Percentiles rank a stretch among this genome's conserved stretches.
phyloP scores from a whole-genome alignment of 1,140 invertebrate species.

The Bombus waltoni region DNA sequence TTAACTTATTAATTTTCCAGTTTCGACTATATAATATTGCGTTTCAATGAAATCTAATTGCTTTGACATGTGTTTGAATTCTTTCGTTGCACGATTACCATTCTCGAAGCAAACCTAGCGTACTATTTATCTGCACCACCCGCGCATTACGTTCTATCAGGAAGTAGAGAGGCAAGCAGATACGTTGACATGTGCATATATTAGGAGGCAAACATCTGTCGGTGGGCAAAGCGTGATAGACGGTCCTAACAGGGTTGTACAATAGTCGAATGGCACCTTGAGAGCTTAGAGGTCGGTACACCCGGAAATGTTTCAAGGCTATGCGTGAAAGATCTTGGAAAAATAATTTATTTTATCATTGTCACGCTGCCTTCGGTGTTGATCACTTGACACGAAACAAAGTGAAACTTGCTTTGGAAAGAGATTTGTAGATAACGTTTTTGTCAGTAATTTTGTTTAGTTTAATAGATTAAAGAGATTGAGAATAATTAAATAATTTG shows the following conservation, averaged over 20 bases:
- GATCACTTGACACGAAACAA: not conserved
- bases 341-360: constrained; percentile 54
- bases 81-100: constrained; percentile 50
- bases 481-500: not conserved
- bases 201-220: constrained; percentile 77
- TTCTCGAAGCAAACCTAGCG: constrained; percentile 39
- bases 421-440: not conserved
- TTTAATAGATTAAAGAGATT: not conserved
- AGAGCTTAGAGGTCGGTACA: constrained; percentile 47
- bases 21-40: not conserved
- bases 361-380: constrained; percentile 14
- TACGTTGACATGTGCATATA: constrained; percentile 78
- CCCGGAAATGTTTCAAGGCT: constrained; percentile 49
- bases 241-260: constrained; percentile 67
- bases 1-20: not conserved
- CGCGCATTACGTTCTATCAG: constrained; percentile 55
- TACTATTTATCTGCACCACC: constrained; percentile 51
- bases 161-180: constrained; percentile 68
- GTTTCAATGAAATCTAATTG: not conserved
- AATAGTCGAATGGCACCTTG: constrained; percentile 65
- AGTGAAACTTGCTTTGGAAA: not conserved
- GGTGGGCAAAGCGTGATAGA: constrained; percentile 64
- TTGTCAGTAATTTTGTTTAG: not conserved
- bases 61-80: not conserved
- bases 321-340: constrained; percentile 36